Base-by-base conservation (phyloP, 2,797 vertebrate genomes). In the Picus viridis region DNA sequence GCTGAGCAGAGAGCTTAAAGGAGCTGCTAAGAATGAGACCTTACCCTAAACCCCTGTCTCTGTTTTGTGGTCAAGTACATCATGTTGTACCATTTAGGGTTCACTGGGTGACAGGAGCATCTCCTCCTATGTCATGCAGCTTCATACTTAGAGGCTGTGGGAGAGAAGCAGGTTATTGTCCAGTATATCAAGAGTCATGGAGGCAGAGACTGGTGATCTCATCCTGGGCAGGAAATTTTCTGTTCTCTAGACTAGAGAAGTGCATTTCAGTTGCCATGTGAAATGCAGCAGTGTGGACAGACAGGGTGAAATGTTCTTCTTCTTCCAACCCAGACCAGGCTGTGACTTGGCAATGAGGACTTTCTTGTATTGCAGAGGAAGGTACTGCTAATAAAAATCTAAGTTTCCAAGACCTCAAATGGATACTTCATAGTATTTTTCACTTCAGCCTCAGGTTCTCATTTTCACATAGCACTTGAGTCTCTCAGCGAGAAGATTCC, bases 161-260 rank as follows among this genome's bases (percentile, higher is more conserved):
- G 73, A 93, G 70, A 81, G 83, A 85, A 86, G 53, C 43, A 47
- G 73, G 74, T 78, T 83, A 51, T 72, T 83, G 39, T 86, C n/a
- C 57, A 72, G 26, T 36, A 3, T n/a, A 49, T 29, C 0, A 4
- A 20, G 75, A 79, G 62, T 47, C 51, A 43, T 29, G 82, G 72
- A 83, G 71, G 58, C 51, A 80, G 76, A 69, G 41, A 77, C 64
- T 17, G 51, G n/a, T 30, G 79, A 86, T 53, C 59, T 88, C 80
- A 79, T 73, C 64, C 73, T 56, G 39, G 61, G 64, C 9, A 32
- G 86, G 75, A 84, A 61, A 80, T 71, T 12, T 87, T 32, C 47
- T 12, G 2, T 90, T 80, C 58, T 82, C 14, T 34, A 29, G 51
- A 32, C 41, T 59, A 19, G 36, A 41, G 36, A 65, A 62, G 2